Base-by-base conservation (phyloP, 2,888 invertebrate species). In the Heliconius ethilla region DNA sequence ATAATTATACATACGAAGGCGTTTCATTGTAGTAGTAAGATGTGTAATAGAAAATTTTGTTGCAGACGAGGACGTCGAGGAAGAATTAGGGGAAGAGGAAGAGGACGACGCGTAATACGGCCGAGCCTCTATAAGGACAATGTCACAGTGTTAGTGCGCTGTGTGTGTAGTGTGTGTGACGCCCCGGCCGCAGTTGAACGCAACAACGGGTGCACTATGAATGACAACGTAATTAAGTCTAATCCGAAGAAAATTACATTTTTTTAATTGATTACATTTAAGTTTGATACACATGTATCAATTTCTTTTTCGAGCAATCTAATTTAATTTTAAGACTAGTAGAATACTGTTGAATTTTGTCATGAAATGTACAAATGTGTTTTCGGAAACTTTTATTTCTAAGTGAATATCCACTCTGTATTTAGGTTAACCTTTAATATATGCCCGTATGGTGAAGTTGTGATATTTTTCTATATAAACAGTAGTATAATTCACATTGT, bases 361-460 rank as follows among this genome's bases (percentile, higher is more conserved):
- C 93, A 93, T 93, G 89, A 92, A 92, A 93, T 94, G 94, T 94
- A 94, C 94, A 94, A 94, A 94, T 94, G 92, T 93, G 91, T 93
- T 93, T 92, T 92, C 87, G 90, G 87, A 93, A 93, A 93, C 93
- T 88, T 88, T 89, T 92, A 91, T 85, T 91, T 91, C 87, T 93
- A 93, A 94, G 94, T 91, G 90, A 83, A 91, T 90, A 90, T 87
- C 89, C 87, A 87, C 87, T 92, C 91, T 92, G 92, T 93, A 93
- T 93, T 92, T 92, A 92, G 92, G 92, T 92, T 88, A 88, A 91
- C 90, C 90, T 74, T 63, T 63, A 74, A 59, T 90, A 86, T 88
- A 86, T 89, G 88, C 88, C 92, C 90, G 86, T 87, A 91, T 92
- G 94, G 93, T 89, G 86, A 94, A 94, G 88, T 94, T 94, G 94